phyloP scores from a whole-genome alignment of 1,140 invertebrate species.

The Drosophila insularis region DNA sequence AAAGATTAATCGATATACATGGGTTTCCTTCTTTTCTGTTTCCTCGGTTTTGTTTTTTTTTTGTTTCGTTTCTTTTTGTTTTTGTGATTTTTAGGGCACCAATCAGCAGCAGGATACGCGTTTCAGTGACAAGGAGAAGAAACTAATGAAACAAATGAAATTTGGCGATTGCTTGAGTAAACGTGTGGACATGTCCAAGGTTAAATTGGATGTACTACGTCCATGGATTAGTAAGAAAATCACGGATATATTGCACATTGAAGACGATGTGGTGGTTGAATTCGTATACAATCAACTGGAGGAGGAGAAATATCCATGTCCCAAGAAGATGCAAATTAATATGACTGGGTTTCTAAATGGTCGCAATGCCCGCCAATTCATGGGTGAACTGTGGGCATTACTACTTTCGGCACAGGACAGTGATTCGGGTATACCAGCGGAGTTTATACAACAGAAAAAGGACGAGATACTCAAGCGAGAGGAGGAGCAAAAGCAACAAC shows the following conservation, averaged over 20 bases:
- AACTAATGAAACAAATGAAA: slow-evolving; percentile 99
- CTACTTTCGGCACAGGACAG: slow-evolving; percentile 97
- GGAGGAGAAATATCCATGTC: slow-evolving; percentile 95
- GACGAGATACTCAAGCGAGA: slow-evolving; percentile 95
- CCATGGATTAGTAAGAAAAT: slow-evolving; percentile 99
- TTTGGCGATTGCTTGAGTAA: slow-evolving; percentile 95
- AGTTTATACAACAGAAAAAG: slow-evolving; percentile 97
- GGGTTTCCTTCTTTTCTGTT: slow-evolving; percentile 10
- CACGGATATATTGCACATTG: slow-evolving; percentile 96
- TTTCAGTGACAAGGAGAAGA: slow-evolving; percentile 99
- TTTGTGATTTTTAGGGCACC: slow-evolving; percentile 90
- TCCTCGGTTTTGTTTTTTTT: not conserved
- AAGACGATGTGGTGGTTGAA: slow-evolving; percentile 99
- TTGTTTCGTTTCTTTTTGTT: slow-evolving; percentile 9
- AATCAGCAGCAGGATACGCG: slow-evolving; percentile 99
- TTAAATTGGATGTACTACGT: slow-evolving; percentile 98
- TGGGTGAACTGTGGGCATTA: slow-evolving; percentile 98
- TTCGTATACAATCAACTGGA: slow-evolving; percentile 99
- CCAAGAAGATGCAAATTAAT: slow-evolving; percentile 99
- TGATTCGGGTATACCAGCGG: slow-evolving; percentile 95
- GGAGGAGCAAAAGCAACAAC: slow-evolving; percentile 82
- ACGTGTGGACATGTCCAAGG: slow-evolving; percentile 99
- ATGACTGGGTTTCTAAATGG: slow-evolving; percentile 99
- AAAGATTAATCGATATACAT: not conserved
- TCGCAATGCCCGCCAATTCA: slow-evolving; percentile 98